Evolutionary conservation across 2,888 invertebrate genomes (phyloP), one percentile per base, ranked within the genome.

Genomic region (Cheilosia pagana): DNA sequence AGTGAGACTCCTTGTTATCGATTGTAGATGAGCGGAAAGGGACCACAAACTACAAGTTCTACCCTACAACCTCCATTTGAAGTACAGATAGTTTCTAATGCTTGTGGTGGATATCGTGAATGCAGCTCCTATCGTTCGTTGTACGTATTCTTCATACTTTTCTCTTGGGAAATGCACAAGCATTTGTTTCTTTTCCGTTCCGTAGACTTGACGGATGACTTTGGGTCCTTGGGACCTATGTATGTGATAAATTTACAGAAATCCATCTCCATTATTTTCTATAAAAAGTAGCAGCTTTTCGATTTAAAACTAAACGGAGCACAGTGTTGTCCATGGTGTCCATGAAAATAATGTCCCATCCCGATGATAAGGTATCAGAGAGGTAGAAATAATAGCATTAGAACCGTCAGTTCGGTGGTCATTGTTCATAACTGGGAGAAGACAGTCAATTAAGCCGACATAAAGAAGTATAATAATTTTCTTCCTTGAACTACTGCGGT

Each of bases 151-250:
- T 12, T 63, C 23, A 35, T n/a, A 16, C 41, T 55, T 53, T 74
- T 39, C 75, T 75, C 81, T 50, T 31, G 48, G 62, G 68, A 48
- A 50, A 57, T 55, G 45, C 68, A 43, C 43, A 65, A 59, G 52
- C 75, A 70, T 70, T 74, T 67, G 62, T 63, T 68, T 48, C 39
- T 67, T 63, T 50, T 45, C 1, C 25, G 12, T 62, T 55, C 70
- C 50, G n/a, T 41, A 35, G 76, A 59, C 81, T 60, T 81, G 81
- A 81, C 81, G 71, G 63, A 81, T 76, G 81, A 81, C 76, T 81
- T 76, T 48, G 39, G 48, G 39, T 81, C 81, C 57, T 25, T 52
- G 25, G 76, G 76, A 76, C 45, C 45, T 21, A 41, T 65, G 52
- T 76, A 41, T 65, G 53, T 81, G 81, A 81, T 71, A 81, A 76